Evolutionary conservation across 2,113 vertebrate species (phyloP).

Genomic region (Pelodiscus sinensis): DNA sequence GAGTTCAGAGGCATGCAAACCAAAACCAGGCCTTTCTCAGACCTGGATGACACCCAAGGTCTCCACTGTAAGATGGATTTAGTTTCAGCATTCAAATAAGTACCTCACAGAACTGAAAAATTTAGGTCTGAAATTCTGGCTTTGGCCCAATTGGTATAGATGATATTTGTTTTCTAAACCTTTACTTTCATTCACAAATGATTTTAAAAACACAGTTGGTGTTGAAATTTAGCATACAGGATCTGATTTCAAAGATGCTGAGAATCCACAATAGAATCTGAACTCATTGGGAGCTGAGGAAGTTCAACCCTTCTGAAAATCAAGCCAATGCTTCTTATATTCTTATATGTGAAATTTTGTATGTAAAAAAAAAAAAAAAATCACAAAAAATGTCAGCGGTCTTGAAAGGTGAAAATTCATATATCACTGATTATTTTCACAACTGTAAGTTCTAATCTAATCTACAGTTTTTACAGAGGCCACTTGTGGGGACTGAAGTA

Average conservation of each 20-base stretch:
- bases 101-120: background rate
- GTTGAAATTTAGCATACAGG: background rate
- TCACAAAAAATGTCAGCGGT: background rate
- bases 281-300: background rate
- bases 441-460: background rate
- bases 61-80: background rate
- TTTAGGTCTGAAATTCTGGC: background rate
- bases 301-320: background rate
- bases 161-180: background rate
- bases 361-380: background rate
- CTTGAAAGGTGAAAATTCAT: background rate
- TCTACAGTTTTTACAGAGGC: background rate
- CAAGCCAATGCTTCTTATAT: background rate
- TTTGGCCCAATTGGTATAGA: background rate
- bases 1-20: background rate
- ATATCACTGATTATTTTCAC: background rate
- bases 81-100: background rate
- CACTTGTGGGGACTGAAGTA: background rate
- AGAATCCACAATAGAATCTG: background rate
- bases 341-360: background rate
- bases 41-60: background rate
- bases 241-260: background rate
- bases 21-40: background rate
- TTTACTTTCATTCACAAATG: background rate
- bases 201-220: background rate